Evolutionary conservation across 1,140 invertebrate genomes (phyloP), one percentile per base, ranked within the genome.

Genomic region (Ceratitis capitata): DNA sequence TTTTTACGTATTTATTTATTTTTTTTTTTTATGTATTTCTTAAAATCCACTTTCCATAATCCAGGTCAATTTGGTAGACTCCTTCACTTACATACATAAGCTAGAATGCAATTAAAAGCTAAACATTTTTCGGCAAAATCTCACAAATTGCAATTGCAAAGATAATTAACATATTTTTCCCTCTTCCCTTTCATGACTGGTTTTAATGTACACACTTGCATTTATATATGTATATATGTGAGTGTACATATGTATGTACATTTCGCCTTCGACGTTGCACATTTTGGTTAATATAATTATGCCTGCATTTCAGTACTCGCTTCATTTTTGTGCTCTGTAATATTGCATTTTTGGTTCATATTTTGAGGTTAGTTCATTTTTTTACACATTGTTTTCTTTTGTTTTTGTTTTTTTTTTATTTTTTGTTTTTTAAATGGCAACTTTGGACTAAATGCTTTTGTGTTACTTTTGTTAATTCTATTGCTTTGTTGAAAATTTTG

Each of bases 401-500:
- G n/a, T 58, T 23, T 58, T n/a, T 26, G 26, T 26, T 61, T 42
- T 26, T 61, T 61, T 19, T 69, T n/a, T 69, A 9, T 69, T 64
- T 1, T 39, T 32, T n/a, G n/a, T 26, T 61, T 32, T 6, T 19
- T 26, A 69, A 69, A 69, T 35, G 32, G 32, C 64, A 39, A 69
- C 58, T 64, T 26, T 64, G 58, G 58, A 64, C 58, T 64, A 64
- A 64, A 32, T 64, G 58, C 58, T 64, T 64, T 26, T 64, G 14
- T 39, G 64, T 69, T 35, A 35, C 12, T 32, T 35, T 69, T n/a
- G 39, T 12, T 69, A 69, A n/a, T 42, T 69, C 26, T 69, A 69
- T 69, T 35, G 64, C 58, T 64, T 69, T n/a, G 5, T 35, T 39
- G 29, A 29, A n/a, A 19, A 69, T 69, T 61, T 14, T 12, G 7